Conservation (phyloP, 2,797 vertebrate species). For the Ara ararauna region DNA sequence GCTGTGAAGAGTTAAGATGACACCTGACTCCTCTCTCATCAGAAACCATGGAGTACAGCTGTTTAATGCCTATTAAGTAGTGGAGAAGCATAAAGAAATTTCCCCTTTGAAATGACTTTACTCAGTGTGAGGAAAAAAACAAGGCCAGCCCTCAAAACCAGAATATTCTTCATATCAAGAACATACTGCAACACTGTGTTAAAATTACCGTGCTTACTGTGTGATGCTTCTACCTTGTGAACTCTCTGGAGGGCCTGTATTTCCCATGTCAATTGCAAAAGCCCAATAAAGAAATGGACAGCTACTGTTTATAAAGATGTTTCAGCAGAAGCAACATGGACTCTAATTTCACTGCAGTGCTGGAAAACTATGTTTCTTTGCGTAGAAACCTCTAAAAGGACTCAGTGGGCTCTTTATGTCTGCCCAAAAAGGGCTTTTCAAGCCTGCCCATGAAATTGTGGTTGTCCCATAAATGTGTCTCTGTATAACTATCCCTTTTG, state of each 20-base stretch:
- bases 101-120: not conserved
- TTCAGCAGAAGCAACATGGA: not conserved
- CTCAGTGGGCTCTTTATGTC: constrained; percentile 41
- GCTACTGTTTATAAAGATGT: constrained; percentile 28
- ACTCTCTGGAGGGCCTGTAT: not conserved
- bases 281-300: constrained; percentile 28
- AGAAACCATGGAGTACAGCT: not conserved
- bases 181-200: not conserved
- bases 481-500: constrained; percentile 5
- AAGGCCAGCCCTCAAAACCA: not conserved
- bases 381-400: constrained; percentile 65
- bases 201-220: not conserved
- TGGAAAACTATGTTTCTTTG: constrained; percentile 54
- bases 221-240: not conserved
- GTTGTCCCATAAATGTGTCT: constrained; percentile 49
- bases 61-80: constrained; percentile 35
- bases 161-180: constrained; percentile 13
- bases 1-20: not conserved
- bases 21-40: not conserved
- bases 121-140: constrained; percentile 14
- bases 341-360: constrained; percentile 50
- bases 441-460: constrained; percentile 56
- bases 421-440: constrained; percentile 51
- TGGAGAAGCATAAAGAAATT: constrained; percentile 12
- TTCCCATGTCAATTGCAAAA: not conserved